Base-by-base conservation (phyloP, 2,888 invertebrate species). In the Lucinisca nassula region DNA sequence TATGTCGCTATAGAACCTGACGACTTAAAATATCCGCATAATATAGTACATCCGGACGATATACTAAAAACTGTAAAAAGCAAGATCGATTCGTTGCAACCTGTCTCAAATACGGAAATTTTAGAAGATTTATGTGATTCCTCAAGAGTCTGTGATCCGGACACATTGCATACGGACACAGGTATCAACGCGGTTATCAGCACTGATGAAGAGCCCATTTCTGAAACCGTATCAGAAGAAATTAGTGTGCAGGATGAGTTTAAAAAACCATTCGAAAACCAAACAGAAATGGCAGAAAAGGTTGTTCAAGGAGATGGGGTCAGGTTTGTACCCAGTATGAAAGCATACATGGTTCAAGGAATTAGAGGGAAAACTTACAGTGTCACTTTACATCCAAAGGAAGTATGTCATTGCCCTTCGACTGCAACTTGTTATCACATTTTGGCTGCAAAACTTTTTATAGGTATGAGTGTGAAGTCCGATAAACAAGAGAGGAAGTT, bases 361-460 rank as follows among this genome's bases (percentile, higher is more conserved):
- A 38, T 70, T 17, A 38, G 35, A 3, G 79, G 72, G 0, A 55
- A 61, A 30, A 83, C 76, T 40, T 82, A 84, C 74, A 55, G 51
- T 0, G 87, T 87, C 0, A 73, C 77, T 14, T 67, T 84, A n/a
- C 67, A 84, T 24, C 84, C 80, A 0, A 82, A 87, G 38, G 87
- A 87, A 61, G 17, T 32, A 35, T 87, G 79, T 75, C 45, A 73
- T 12, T 79, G 84, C 74, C 75, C 70, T 21, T 78, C 80, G 6
- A 49, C 84, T 17, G 77, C 55, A 6, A 79, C 76, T 24, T 86
- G 86, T 61, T 82, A 74, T 40, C 86, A 86, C 27, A 79, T 83
- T 37, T 24, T 86, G n/a, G 86, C 86, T 4, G 82, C 72, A 1
- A 79, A 79, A 82, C 51, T 82, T 27, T 75, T 49, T 61, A 55